These are phyloP conservation scores for Poecilia latipinna DNA, from an alignment of 2,113 vertebrate genomes.

Conservation along the genomic window DNA sequence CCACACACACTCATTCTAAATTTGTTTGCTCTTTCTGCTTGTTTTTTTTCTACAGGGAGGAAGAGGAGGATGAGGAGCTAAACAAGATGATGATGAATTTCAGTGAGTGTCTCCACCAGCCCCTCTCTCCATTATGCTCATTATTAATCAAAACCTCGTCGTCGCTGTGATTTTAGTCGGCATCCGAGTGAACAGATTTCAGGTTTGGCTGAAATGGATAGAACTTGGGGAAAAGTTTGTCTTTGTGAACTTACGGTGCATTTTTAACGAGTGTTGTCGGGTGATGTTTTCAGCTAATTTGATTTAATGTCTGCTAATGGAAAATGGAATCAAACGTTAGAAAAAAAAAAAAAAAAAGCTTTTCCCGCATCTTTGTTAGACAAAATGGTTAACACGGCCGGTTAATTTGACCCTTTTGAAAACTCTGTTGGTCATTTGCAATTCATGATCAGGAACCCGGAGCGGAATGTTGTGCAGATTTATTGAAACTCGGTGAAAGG, in stretches of 20 bases:
- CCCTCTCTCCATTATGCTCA: slow-evolving; percentile 17
- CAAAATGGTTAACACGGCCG: slow-evolving; percentile 69
- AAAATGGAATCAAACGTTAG: slow-evolving; percentile 59
- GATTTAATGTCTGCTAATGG: slow-evolving; percentile 78
- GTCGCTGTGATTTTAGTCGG: slow-evolving; percentile 29
- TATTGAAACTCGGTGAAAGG: slow-evolving; percentile 64
- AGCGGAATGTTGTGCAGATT: slow-evolving; percentile 60
- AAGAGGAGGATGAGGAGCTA: slow-evolving; percentile 91
- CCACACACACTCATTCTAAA: not conserved
- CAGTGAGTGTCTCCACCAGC: slow-evolving; percentile 77
- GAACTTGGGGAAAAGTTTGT: slow-evolving; percentile 34
- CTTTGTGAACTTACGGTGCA: slow-evolving; percentile 19
- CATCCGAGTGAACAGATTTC: slow-evolving; percentile 47
- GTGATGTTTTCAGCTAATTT: slow-evolving; percentile 67
- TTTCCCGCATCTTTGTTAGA: slow-evolving; percentile 53
- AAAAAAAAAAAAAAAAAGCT: slow-evolving; percentile 35
- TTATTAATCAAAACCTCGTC: slow-evolving; percentile 42
- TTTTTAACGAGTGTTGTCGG: slow-evolving; percentile 34
- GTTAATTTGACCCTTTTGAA: slow-evolving; percentile 68
- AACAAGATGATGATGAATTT: slow-evolving; percentile 87
- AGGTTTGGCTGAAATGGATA: slow-evolving; percentile 56
- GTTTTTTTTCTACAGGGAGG: slow-evolving; percentile 82
- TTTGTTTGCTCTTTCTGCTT: slow-evolving; percentile 6
- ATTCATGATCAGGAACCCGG: slow-evolving; percentile 70
- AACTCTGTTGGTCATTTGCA: slow-evolving; percentile 68